Base-by-base conservation (phyloP, 2,113 vertebrate species). In the Sphaerodactylus townsendi region DNA sequence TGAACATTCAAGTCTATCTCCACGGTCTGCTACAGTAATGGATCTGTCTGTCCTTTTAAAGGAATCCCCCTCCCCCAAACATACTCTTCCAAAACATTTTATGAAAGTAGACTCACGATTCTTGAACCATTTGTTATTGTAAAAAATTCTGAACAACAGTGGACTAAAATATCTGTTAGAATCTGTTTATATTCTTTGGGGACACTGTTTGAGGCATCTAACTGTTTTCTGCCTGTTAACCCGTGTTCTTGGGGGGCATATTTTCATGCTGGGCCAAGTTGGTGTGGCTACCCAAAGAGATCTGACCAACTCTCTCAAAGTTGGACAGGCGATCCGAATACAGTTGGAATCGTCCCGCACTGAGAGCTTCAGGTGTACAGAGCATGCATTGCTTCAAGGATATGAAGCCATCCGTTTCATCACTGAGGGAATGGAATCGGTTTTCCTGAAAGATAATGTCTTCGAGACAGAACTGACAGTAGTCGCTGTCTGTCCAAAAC, bases 31-130 rank as follows among this genome's bases (percentile, higher is more conserved):
- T 39, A 33, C 56, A 6, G 56, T 23, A 46, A n/a, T 68, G 72
- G 44, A 3, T 53, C 48, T 19, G 14, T 6, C 11, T 68, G 33
- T 23, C 10, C 53, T 66, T 23, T 44, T 7, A 9, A 50, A 83
- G 10, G 14, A 6, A 1, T 14, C 37, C 14, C n/a, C n/a, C 3
- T 8, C 3, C 53, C 53, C 56, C 23, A 53, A 59, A 59, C 56
- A 25, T 14, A 15, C 39, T 25, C 17, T 44, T 82, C 28, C 30
- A 7, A 83, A 64, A 53, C 33, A 25, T 66, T 23, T 50, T 37
- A 15, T 30, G 87, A 84, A 90, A 80, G 80, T 79, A 35, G 82
- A 75, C 48, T 79, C 83, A 86, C 83, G 90, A 87, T 82, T 76
- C 73, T 53, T 33, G 46, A 21, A 30, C 35, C 33, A 56, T 30